Evolutionary conservation across 2,113 vertebrate species (phyloP), one percentile per base, ranked within the genome.

Genomic region (Leptodactylus fuscus): DNA sequence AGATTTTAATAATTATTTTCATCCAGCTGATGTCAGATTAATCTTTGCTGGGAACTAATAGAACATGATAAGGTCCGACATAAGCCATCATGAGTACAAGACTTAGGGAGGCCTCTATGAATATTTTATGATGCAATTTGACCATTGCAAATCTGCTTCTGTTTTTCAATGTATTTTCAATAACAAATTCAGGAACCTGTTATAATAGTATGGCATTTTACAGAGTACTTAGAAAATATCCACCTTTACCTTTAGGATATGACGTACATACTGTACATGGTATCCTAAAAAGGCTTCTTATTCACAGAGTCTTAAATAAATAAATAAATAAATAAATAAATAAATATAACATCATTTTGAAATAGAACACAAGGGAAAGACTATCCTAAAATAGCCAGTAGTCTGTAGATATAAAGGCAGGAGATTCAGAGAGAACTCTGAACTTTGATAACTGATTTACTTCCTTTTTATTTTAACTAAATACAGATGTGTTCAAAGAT

Each of bases 21-120:
- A 58, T 58, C 55, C 22, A 58, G 55, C 55, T 24, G 7, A 3
- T 24, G 22, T n/a, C n/a, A n/a, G 55, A 58, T 58, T 53, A 53
- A 24, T 58, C n/a, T 58, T 58, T 58, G 55, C 9, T 58, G 24
- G n/a, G 9, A 24, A 58, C 55, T 58, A 58, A 58, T 58, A 58
- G 8, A 58, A 58, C 55, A 4, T 58, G 55, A 58, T 58, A 58
- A 58, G n/a, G 22, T 11, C 22, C 55, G 9, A n/a, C 22, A 58
- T 58, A 58, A 12, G 24, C 22, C 22, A 58, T 58, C 55, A 60
- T 27, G 58, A 60, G 58, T 60, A 27, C n/a, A 27, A 60, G 58
- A 60, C 58, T 60, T 60, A 12, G 58, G 24, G 27, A 27, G 58
- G 58, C 58, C 58, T 60, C 58, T 60, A 60, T 60, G 58, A 60